Evolutionary conservation across 2,797 vertebrate species (phyloP).

Genomic region (Pampus argenteus): DNA sequence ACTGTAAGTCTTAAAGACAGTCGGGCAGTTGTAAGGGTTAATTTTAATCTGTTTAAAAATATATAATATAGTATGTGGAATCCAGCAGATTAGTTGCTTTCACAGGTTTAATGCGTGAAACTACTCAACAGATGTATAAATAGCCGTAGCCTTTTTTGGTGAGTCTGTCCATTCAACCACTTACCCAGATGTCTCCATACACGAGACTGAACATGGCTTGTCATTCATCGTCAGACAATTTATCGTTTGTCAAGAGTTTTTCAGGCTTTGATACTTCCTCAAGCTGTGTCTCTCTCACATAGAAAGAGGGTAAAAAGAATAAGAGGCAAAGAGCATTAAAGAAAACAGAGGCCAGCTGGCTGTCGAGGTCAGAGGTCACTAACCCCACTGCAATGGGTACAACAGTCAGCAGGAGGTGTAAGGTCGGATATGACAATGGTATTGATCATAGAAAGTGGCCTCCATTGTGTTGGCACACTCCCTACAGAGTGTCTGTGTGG

Average conservation of each 20-base stretch:
- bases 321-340: slow-evolving; percentile 44
- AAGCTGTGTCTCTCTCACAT: slow-evolving; percentile 61
- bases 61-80: background rate
- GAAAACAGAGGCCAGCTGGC: slow-evolving; percentile 73
- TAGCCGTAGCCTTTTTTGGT: slow-evolving; percentile 21
- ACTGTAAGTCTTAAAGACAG: slow-evolving; percentile 79
- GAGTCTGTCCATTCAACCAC: slow-evolving; percentile 35
- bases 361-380: slow-evolving; percentile 58
- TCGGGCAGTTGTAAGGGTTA: background rate
- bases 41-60: background rate
- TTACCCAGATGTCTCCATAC: slow-evolving; percentile 70
- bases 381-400: slow-evolving; percentile 52
- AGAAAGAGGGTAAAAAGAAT: slow-evolving; percentile 55
- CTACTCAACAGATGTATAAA: slow-evolving; percentile 41
- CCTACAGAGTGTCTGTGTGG: slow-evolving; percentile 66
- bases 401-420: slow-evolving; percentile 66
- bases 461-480: slow-evolving; percentile 74
- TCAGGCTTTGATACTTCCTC: slow-evolving; percentile 67
- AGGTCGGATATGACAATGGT: slow-evolving; percentile 72
- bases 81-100: background rate
- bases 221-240: slow-evolving; percentile 59
- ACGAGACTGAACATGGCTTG: slow-evolving; percentile 44
- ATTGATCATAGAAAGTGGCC: slow-evolving; percentile 73
- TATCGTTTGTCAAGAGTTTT: slow-evolving; percentile 64
- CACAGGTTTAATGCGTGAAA: background rate